Conservation (phyloP, 2,797 vertebrate species). For the Antennarius maculatus region DNA sequence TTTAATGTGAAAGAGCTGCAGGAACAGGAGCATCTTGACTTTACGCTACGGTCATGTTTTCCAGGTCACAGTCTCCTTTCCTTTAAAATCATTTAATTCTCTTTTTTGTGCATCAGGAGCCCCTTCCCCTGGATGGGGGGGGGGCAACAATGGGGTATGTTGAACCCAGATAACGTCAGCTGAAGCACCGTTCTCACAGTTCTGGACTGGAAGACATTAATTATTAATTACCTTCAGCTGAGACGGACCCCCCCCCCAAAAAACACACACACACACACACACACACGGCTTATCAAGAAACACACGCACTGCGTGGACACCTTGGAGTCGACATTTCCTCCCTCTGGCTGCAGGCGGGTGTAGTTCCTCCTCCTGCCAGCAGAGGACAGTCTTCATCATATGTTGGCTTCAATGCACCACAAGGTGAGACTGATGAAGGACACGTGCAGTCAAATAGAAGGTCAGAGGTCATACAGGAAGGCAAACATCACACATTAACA, state of each 20-base stretch:
- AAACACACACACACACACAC: constrained; percentile 3
- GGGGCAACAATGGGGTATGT: background rate
- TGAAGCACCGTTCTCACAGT: constrained; percentile 23
- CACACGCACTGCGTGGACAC: constrained; percentile 8
- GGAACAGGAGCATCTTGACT: background rate
- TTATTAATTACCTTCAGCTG: constrained; percentile 32
- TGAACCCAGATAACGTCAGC: constrained; percentile 22
- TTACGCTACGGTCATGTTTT: background rate
- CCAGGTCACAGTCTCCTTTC: background rate
- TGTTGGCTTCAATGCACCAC: background rate
- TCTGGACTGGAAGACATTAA: constrained; percentile 43
- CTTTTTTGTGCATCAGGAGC: constrained; percentile 3
- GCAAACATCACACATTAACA: no score
- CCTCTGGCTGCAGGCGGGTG: background rate
- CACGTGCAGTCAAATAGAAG: no score
- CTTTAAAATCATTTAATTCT: background rate
- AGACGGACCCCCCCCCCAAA: constrained; percentile 7
- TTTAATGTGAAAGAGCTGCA: no score
- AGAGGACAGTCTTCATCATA: constrained; percentile 5
- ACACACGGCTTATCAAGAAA: constrained; percentile 17
- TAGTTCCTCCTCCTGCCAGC: constrained; percentile 10
- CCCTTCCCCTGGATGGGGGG: constrained; percentile 10
- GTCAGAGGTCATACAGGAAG: no score
- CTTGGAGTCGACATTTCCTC: constrained; percentile 11
- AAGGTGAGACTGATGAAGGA: no score